Base-by-base conservation (phyloP, 2,797 vertebrate species). In the Chromobotia macracanthus region DNA sequence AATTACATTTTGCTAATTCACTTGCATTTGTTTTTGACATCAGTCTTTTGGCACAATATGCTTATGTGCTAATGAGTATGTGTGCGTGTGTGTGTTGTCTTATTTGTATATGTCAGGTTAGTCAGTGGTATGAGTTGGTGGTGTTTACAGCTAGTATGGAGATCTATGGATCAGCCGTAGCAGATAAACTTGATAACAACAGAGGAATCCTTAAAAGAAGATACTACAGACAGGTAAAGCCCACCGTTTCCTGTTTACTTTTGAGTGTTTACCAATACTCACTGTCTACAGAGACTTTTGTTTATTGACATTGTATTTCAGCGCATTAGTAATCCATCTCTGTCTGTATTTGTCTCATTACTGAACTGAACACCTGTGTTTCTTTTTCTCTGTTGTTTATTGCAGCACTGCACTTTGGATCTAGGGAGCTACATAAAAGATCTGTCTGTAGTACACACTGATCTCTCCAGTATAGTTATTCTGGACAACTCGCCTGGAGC, bases 401-500 rank as follows among this genome's bases (percentile, higher is more conserved):
- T 80, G 4, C 91, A 97, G 96, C 96, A 98, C 90, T 97, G 96
- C 90, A 97, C 96, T 85, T 92, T 98, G 94, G 96, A 98, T 92
- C 89, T 97, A 93, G 96, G 96, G 91, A 97, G 96, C 93, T 98
- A 98, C 93, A 96, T 97, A 90, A 98, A 98, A 93, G 96, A 97
- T 86, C 93, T 98, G 80, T 95, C 95, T 72, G 96, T 97, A 85
- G 96, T 97, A 82, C 96, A 98, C 65, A 93, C 90, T 61, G 96
- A 98, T 90, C 92, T 98, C 82, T 96, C 96, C 86, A 97, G 96
- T 92, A 95, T 98, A 87, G 95, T 98, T 85, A 98, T 98, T 88
- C 89, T 97, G 91, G 96, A 98, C 90, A 98, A 97, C 89, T 97
- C 96, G n/a, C 96, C 96, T 56, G 95, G 96, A 84, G 96, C 96